A percentile compares a stretch with the other conserved stretches of the same genome.
These are phyloP conservation scores for Natator depressus DNA, from an alignment of 2,113 vertebrate genomes.

Conservation along the genomic window DNA sequence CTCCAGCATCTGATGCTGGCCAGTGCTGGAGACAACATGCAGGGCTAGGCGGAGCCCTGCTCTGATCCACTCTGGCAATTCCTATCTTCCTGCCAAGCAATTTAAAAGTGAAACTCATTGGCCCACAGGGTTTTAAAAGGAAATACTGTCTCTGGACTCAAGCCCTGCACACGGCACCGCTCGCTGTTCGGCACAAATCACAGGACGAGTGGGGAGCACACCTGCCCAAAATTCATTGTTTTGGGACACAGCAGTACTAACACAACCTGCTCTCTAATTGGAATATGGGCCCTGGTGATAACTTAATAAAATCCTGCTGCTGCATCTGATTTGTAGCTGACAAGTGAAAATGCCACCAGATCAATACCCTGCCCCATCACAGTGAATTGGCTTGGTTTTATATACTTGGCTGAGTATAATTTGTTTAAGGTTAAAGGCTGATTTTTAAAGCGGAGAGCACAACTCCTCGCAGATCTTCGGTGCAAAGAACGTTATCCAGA, in stretches of 20 bases:
- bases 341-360: background rate
- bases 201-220: rapidly evolving
- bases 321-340: constrained; percentile 28
- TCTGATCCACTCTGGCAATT: background rate
- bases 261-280: rapidly evolving
- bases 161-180: background rate
- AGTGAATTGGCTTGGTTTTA: constrained; percentile 43
- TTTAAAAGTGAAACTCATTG: background rate
- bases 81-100: background rate
- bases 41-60: background rate
- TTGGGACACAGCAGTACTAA: background rate
- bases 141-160: background rate
- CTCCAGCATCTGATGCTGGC: no score
- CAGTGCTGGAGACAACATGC: background rate
- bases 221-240: background rate
- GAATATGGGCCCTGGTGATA: background rate
- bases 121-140: background rate
- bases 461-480: background rate
- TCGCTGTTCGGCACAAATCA: background rate
- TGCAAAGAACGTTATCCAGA: background rate
- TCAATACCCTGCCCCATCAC: constrained; percentile 30
- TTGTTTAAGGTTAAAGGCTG: background rate
- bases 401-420: background rate
- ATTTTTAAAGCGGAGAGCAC: rapidly evolving
- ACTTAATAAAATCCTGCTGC: background rate